Conservation (phyloP, 2,113 vertebrate genomes). For the Todiramphus saurophagus region DNA sequence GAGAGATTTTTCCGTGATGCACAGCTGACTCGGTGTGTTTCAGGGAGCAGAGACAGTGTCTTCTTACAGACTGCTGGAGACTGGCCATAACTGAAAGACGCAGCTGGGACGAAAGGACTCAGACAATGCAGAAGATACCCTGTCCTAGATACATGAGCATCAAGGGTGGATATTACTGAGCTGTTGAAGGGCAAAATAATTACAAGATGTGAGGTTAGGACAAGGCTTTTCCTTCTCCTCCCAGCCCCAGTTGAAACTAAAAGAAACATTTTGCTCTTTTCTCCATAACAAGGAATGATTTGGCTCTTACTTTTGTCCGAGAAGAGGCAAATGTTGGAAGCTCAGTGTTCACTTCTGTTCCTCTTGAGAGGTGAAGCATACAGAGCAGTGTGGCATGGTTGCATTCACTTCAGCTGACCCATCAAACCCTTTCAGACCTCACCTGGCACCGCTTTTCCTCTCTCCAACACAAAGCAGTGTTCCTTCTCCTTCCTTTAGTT, state of each 20-base stretch:
- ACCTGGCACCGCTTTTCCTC: not conserved
- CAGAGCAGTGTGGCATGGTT: not conserved
- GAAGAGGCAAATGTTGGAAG: not conserved
- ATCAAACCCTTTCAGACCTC: not conserved
- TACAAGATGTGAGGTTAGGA: not conserved
- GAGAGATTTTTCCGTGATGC: not conserved
- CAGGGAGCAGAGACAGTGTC: not conserved
- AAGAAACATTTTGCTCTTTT: not conserved
- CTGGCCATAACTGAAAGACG: not conserved
- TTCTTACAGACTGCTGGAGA: not conserved
- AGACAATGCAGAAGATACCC: not conserved
- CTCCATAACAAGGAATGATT: not conserved
- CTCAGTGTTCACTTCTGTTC: not conserved
- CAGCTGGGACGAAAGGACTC: not conserved
- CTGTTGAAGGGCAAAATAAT: not conserved
- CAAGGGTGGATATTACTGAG: not conserved
- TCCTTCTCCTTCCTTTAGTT: not conserved
- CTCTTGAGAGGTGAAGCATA: not conserved
- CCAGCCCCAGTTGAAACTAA: not conserved
- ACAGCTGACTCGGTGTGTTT: not conserved
- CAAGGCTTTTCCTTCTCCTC: not conserved
- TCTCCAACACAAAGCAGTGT: not conserved
- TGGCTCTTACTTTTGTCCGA: not conserved
- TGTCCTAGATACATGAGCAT: not conserved
- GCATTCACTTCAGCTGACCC: not conserved